Percentiles rank a stretch among this genome's conserved stretches.
Conservation (phyloP, 1,140 invertebrate genomes). For the Achatina immaculata region DNA sequence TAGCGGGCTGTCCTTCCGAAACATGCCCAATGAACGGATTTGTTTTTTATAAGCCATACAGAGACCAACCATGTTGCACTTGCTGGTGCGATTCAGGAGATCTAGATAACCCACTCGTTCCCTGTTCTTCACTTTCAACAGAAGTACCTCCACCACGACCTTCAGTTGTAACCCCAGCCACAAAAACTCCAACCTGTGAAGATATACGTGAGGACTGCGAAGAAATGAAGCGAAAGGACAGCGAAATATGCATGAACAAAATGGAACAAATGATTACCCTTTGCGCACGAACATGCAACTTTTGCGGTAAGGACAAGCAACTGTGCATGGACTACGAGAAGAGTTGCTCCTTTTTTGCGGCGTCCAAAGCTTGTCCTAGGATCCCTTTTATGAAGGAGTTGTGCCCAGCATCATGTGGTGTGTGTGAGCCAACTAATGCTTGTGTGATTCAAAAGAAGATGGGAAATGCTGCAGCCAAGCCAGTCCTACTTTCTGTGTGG, state of each 20-base stretch:
- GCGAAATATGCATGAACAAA: slow-evolving; percentile 17
- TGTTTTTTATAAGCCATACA: background rate
- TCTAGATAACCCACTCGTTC: background rate
- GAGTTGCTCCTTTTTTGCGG: slow-evolving; percentile 6
- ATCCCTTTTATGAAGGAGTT: background rate
- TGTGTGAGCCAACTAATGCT: background rate
- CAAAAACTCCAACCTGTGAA: background rate
- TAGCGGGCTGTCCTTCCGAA: background rate
- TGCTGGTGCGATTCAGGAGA: slow-evolving; percentile 23
- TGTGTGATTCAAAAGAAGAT: slow-evolving; percentile 10
- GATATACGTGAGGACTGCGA: slow-evolving; percentile 22
- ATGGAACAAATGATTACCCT: slow-evolving; percentile 19
- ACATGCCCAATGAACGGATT: background rate
- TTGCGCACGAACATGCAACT: slow-evolving; percentile 18
- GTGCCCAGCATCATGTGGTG: slow-evolving; percentile 17
- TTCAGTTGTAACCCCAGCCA: background rate
- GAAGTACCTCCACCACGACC: background rate
- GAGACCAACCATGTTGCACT: background rate
- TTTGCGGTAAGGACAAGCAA: slow-evolving; percentile 12
- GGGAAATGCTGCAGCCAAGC: background rate
- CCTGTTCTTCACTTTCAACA: background rate
- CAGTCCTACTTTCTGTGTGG: background rate
- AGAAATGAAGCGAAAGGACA: background rate
- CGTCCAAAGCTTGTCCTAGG: background rate
- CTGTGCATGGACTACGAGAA: slow-evolving; percentile 38